Evolutionary conservation across 2,888 invertebrate species (phyloP).

Genomic region (Drosophila siamana): DNA sequence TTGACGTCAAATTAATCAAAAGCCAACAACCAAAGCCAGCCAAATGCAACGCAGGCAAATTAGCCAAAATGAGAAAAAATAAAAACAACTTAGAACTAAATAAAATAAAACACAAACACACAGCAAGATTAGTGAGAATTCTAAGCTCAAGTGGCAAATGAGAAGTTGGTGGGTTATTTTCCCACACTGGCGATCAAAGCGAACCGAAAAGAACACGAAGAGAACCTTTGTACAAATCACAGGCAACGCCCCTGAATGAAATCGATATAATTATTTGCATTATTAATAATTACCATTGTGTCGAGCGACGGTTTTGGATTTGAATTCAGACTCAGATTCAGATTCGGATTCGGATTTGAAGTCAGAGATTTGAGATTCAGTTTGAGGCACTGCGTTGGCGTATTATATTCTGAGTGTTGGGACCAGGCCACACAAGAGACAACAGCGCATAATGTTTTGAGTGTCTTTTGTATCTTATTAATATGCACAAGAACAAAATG

Average conservation of each 20-base stretch:
- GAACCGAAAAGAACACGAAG: conserved; percentile 60
- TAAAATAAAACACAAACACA: conserved; percentile 9
- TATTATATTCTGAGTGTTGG: conserved; percentile 29
- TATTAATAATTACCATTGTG: conserved; percentile 81
- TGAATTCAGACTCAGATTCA: conserved; percentile 25
- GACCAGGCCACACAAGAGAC: conserved; percentile 51
- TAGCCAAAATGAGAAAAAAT: conserved; percentile 49
- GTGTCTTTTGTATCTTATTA: conserved; percentile 31
- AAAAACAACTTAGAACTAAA: conserved; percentile 9
- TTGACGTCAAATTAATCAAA: conserved; percentile 78
- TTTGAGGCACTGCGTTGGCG: conserved; percentile 66
- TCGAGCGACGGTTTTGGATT: conserved; percentile 47
- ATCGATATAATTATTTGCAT: conserved; percentile 80
- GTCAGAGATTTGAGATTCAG: conserved; percentile 38
- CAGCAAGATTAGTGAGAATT: conserved; percentile 51
- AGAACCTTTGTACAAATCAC: conserved; percentile 58
- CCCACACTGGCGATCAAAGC: conserved; percentile 69
- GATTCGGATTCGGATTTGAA: conserved; percentile 25
- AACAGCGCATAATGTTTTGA: conserved; percentile 27
- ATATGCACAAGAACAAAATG: conserved; percentile 67
- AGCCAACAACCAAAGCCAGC: conserved; percentile 43
- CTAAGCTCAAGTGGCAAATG: conserved; percentile 70
- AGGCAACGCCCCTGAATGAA: conserved; percentile 77
- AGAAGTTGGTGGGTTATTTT: conserved; percentile 61
- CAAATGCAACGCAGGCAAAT: conserved; percentile 74